Evolutionary conservation across 1,140 invertebrate species (phyloP).

Genomic region (Nautilus pompilius): DNA sequence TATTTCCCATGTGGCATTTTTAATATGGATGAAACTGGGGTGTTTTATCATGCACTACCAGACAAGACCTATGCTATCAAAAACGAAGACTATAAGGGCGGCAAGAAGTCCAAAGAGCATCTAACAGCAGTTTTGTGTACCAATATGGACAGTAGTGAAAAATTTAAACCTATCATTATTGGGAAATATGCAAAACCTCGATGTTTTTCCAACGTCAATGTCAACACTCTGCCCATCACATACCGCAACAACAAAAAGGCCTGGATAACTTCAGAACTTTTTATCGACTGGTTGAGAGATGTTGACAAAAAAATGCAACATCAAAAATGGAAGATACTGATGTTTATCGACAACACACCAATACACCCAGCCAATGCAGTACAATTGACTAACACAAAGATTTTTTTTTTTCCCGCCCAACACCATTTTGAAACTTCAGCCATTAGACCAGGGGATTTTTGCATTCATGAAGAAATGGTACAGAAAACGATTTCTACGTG

Average conservation of each 20-base stretch:
- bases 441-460: slow-evolving; percentile 23
- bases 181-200: slow-evolving; percentile 12
- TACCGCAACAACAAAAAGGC: slow-evolving; percentile 18
- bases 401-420: too few species aligned
- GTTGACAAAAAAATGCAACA: slow-evolving; percentile 16
- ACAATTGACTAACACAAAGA: too few species aligned
- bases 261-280: slow-evolving; percentile 20
- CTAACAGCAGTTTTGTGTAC: slow-evolving; percentile 20
- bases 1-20: slow-evolving; percentile 20
- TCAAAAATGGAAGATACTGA: slow-evolving; percentile 16
- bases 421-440: slow-evolving; percentile 16
- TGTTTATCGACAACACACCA: slow-evolving; percentile 24
- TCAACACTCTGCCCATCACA: slow-evolving; percentile 7
- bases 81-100: slow-evolving; percentile 11
- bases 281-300: slow-evolving; percentile 8
- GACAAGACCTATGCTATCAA: slow-evolving; percentile 19
- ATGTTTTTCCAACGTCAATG: slow-evolving; percentile 13
- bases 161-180: slow-evolving; percentile 16
- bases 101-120: slow-evolving; percentile 21
- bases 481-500: too few species aligned
- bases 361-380: slow-evolving; percentile 14
- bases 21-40: slow-evolving; percentile 27
- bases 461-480: too few species aligned
- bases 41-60: slow-evolving; percentile 21
- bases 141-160: slow-evolving; percentile 15